Conservation (phyloP, 2,113 vertebrate species). For the Dinomys branickii region DNA sequence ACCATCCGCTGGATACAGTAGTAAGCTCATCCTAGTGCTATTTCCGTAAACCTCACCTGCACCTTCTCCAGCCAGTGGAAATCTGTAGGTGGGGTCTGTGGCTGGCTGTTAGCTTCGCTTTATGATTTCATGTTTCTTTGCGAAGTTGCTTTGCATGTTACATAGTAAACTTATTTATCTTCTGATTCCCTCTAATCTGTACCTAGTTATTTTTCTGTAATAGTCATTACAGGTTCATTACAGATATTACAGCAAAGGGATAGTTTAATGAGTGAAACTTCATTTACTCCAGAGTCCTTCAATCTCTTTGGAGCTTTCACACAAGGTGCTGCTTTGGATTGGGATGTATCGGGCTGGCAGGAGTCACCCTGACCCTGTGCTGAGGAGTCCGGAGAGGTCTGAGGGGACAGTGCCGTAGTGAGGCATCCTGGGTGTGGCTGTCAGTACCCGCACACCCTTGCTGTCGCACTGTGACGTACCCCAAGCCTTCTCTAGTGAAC, state of each 20-base stretch:
- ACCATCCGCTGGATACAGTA: accelerated
- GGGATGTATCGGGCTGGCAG: no score
- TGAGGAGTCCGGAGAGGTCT: no score
- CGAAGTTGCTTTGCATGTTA: constrained; percentile 23
- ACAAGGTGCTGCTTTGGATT: no score
- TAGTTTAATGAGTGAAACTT: not conserved
- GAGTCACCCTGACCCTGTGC: accelerated
- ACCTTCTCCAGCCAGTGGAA: accelerated
- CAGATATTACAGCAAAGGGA: not conserved
- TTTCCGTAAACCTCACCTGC: accelerated
- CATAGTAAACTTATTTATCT: not conserved
- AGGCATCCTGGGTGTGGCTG: accelerated
- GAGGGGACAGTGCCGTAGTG: accelerated
- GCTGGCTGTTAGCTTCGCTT: not conserved
- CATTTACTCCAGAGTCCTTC: not conserved
- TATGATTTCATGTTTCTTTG: not conserved
- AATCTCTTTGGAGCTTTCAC: not conserved
- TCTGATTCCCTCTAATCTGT: not conserved
- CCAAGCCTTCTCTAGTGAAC: not conserved
- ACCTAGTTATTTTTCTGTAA: not conserved
- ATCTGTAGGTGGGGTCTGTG: not conserved
- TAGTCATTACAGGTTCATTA: not conserved
- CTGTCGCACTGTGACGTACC: accelerated
- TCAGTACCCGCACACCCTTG: accelerated
- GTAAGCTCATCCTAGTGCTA: accelerated